Evolutionary conservation across 1,140 invertebrate species (phyloP).

Genomic region (Papilio polytes): DNA sequence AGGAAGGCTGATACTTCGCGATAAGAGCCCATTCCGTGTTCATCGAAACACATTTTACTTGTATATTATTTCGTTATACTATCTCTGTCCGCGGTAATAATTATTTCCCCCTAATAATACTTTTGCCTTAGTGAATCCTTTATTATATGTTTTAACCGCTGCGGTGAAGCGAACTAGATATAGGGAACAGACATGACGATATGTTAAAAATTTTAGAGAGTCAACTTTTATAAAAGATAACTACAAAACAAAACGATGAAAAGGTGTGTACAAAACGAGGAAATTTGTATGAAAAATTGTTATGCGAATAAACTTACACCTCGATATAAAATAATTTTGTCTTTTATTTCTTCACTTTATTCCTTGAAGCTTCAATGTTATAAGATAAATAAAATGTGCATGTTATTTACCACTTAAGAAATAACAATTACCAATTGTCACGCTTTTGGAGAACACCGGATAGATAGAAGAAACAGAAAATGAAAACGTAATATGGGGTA

Average conservation of each 20-base stretch:
- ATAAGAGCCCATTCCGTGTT: slow-evolving; percentile 78
- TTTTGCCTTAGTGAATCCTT: slow-evolving; percentile 74
- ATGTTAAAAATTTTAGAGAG: slow-evolving; percentile 82
- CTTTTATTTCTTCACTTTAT: slow-evolving; percentile 67
- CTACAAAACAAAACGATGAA: slow-evolving; percentile 79
- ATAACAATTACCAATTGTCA: background rate
- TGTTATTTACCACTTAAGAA: background rate
- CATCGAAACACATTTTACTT: slow-evolving; percentile 67
- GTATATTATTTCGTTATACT: slow-evolving; percentile 73
- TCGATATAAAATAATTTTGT: slow-evolving; percentile 78
- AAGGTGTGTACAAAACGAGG: slow-evolving; percentile 83
- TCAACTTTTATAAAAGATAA: slow-evolving; percentile 83
- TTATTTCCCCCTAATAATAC: slow-evolving; percentile 71
- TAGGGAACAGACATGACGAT: slow-evolving; percentile 82
- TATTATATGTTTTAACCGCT: slow-evolving; percentile 76
- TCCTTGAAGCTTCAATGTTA: background rate
- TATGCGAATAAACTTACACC: slow-evolving; percentile 84
- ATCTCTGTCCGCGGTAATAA: slow-evolving; percentile 67
- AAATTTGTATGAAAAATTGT: slow-evolving; percentile 84
- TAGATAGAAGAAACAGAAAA: background rate
- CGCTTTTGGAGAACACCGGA: no score
- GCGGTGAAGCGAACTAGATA: slow-evolving; percentile 81
- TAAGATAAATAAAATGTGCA: background rate
- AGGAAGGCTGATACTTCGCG: slow-evolving; percentile 70
- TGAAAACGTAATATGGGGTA: background rate